Evolutionary conservation across 2,888 invertebrate genomes (phyloP), one percentile per base, ranked within the genome.

Genomic region (Salticus scenicus): DNA sequence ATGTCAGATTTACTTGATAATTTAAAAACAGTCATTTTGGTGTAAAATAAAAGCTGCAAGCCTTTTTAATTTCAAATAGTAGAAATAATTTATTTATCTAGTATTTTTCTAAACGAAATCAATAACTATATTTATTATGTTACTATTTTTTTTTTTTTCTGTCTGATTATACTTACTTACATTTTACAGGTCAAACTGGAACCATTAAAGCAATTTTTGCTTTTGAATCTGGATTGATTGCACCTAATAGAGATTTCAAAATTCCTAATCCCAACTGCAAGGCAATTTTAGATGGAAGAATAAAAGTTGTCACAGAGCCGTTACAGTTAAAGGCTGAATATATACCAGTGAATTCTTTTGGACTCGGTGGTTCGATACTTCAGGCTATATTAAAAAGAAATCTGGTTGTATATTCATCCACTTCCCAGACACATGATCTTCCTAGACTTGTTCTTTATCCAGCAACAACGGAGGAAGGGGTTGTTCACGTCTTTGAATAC

Each of bases 291-390:
- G 92, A 92, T 88, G 93, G 93, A 90, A 37, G 95, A 93, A 93
- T 93, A 31, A 90, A 91, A 88, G 91, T 90, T 20, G 81, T 88
- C 0, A 77, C 74, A 0, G 80, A 91, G 84, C 89, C 90, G 47
- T 92, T 91, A 8, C 89, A 89, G n/a, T 91, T 92, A 89, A 89
- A 90, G 28, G 91, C 92, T 28, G 91, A 92, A 4, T 89, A 91
- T 78, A 92, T 92, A 41, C 92, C 91, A 41, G 90, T 93, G 72
- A 93, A 92, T 90, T 92, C 92, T 5, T 93, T 93, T 90, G 93
- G 93, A 17, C 93, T 93, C 89, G 93, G 93, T 85, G 93, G 93
- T 17, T 77, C 90, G 17, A 90, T 91, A 87, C 90, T 89, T 64
- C 90, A 91, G 88, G 89, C 90, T 70, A 88, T 91, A 37, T 87